Evolutionary conservation across 1,140 invertebrate genomes (phyloP), one percentile per base, ranked within the genome.

Genomic region (Spodoptera litura): DNA sequence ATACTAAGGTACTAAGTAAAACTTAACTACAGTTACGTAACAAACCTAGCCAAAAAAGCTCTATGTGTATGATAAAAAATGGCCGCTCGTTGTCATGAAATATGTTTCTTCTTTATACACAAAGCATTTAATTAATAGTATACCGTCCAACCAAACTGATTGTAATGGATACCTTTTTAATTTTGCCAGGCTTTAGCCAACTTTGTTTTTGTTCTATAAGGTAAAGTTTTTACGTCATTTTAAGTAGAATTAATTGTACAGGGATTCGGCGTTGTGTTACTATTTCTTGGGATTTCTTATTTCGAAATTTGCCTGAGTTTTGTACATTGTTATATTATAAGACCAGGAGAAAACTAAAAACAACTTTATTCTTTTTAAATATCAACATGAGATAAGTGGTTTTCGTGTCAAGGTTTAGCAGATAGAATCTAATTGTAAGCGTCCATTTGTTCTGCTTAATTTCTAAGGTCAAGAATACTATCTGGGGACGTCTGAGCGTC

Each of bases 121-220:
- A 38, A 15, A 15, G 8, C 38, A 15, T 49, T 49, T 64, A 44
- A 64, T 64, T 64, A 49, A 64, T 64, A 15, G 9, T 20, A n/a
- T 20, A 38, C 38, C n/a, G 35, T 15, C 61, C 13, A 35, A 61
- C 31, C 59, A 5, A 58, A 15, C 31, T 64, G n/a, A 49, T 49
- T 64, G 61, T 64, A 64, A 64, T 15, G 15, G 38, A 64, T 49
- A 15, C 35, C 2, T 64, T 64, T 64, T 49, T 62, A 62, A 62
- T 62, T 61, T 35, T 12, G 59, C 12, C 10, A 62, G 12, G 27
- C 35, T 15, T 44, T 44, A 44, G 31, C 13, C 31, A 15, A 35
- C n/a, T 38, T 20, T 56, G 55, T 56, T 15, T 20, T 25, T 56
- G 15, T 25, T 10, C n/a, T 56, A 56, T 15, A 20, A 56, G 20